A percentile compares a stretch with the other conserved stretches of the same genome.
Evolutionary conservation across 2,797 vertebrate species (phyloP).

Genomic region (Bradypodion ventrale): DNA sequence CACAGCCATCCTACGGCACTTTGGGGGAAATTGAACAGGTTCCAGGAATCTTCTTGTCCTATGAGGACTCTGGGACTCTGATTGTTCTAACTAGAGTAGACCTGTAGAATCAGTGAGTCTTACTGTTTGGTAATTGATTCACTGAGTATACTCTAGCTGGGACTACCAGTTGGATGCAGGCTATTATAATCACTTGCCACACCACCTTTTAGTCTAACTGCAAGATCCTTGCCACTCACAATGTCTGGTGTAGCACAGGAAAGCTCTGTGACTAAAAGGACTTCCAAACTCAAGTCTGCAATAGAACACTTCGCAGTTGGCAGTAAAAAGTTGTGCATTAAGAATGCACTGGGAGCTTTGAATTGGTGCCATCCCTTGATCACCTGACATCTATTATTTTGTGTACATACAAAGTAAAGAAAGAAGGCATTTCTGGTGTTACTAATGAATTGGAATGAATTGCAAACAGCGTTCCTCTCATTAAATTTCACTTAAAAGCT

Average conservation of each 20-base stretch:
- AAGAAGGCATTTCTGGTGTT: not conserved
- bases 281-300: not conserved
- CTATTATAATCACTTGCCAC: not conserved
- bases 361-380: not conserved
- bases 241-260: not conserved
- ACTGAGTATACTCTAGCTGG: no score
- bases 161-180: no score
- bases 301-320: no score
- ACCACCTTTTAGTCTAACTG: not conserved
- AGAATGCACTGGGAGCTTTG: not conserved
- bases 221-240: not conserved
- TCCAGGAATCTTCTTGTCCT: no score
- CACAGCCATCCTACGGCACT: no score
- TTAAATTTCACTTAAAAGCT: not conserved
- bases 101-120: no score
- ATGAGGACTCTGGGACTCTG: no score
- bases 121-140: no score
- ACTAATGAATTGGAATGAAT: not conserved
- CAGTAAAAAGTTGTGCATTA: no score
- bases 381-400: not conserved
- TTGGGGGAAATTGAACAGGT: no score
- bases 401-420: not conserved
- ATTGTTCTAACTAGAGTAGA: no score
- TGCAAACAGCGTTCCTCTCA: not conserved
- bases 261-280: not conserved